Evolutionary conservation across 1,140 invertebrate species (phyloP), one percentile per base, ranked within the genome.

Genomic region (Bombus sibiricus): DNA sequence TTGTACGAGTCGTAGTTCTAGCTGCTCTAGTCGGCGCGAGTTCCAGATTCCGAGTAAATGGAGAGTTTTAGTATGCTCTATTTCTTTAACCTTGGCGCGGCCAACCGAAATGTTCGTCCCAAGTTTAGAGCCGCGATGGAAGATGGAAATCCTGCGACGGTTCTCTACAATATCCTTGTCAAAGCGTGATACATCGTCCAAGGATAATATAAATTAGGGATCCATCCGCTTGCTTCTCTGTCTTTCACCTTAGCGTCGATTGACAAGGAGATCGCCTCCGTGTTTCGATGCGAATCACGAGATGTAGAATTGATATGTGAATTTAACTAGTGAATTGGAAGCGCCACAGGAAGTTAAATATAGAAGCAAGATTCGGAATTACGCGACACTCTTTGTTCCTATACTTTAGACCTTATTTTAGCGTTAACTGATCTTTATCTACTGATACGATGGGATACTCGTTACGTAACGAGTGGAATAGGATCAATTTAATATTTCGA

Each of bases 281-380:
- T 12, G 25, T 3, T 3, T 59, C 10, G 25, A 59, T 1, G 28
- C 28, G 28, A 59, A 59, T 10, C 18, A 0, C 15, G 0, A 18
- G 0, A 47, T 0, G 0, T 0, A 5, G 0, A 18, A 47, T 47
- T 0, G 43, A 53, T 8, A 18, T 18, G 0, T 0, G 15, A 18
- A 32, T 34, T 18, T 3, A 3, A 34, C 15, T 13, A 18, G 15
- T 9, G n/a, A 2, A 66, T 66, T 9, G 13, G 10, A 66, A 66
- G 13, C n/a, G 28, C 12, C 13, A 15, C 15, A 1, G 13, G 0
- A 8, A 32, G 62, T 1, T 18, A 18, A 66, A 32, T 8, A 32
- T 18, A 64, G 15, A 66, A 59, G 0, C 3, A 62, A 12, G 59
- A n/a, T n/a, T 13, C 4, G 18, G 47, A 53, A 53, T 53, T 53